These are phyloP conservation scores for Ciconia stormi DNA, from an alignment of 2,113 vertebrate species.

Conservation along the genomic window DNA sequence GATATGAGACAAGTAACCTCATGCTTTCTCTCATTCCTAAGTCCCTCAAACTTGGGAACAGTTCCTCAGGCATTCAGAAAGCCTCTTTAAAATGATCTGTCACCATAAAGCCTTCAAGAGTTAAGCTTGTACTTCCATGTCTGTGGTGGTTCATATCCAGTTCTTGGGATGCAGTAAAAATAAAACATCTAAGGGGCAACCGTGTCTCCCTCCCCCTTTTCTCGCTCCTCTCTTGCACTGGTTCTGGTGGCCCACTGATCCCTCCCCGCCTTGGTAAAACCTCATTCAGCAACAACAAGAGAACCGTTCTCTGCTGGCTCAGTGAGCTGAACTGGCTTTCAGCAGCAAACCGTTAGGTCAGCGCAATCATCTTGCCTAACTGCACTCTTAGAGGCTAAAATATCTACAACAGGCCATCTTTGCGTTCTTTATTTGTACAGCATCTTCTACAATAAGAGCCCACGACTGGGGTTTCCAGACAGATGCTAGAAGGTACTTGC, in stretches of 20 bases:
- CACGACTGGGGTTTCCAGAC: background rate
- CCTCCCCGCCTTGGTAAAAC: background rate
- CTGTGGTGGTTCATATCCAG: background rate
- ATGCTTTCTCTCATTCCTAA: background rate
- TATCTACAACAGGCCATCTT: background rate
- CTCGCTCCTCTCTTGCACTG: background rate
- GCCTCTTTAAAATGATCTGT: background rate
- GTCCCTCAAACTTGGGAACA: background rate
- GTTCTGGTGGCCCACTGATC: background rate
- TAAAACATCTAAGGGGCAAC: background rate
- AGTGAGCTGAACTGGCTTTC: background rate
- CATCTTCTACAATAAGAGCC: background rate
- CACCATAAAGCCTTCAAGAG: background rate
- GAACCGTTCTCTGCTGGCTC: background rate
- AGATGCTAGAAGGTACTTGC: background rate
- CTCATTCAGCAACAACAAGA: no score
- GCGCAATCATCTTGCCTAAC: no score
- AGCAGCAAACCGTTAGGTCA: background rate
- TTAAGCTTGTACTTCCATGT: background rate
- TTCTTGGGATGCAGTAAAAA: background rate
- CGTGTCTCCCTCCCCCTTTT: background rate
- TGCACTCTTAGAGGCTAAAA: no score
- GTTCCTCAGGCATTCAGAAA: background rate
- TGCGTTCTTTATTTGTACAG: background rate
- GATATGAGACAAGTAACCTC: background rate